Percentiles rank a stretch among this genome's conserved stretches.
These are phyloP conservation scores for Hestina assimilis DNA, from an alignment of 1,140 invertebrate genomes.

Conservation along the genomic window DNA sequence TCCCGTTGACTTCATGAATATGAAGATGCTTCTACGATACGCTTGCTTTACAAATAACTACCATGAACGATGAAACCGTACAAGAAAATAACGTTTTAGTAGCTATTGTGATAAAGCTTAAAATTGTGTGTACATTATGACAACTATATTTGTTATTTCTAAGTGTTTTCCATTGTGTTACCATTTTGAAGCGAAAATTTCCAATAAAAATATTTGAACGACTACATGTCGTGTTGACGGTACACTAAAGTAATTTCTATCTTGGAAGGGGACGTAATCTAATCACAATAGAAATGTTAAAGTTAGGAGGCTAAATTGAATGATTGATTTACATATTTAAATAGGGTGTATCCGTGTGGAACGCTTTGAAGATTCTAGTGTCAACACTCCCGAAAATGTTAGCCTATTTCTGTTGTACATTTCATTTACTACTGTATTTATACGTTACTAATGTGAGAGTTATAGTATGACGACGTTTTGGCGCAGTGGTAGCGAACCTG, in stretches of 20 bases:
- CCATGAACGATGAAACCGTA: background rate
- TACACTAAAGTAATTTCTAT: background rate
- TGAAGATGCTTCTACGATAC: conserved; percentile 18
- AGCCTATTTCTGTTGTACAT: no score
- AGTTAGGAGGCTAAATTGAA: background rate
- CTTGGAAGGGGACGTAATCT: background rate
- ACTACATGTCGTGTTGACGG: background rate
- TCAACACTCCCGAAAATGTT: no score
- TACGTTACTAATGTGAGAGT: no score
- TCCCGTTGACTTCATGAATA: conserved; percentile 21
- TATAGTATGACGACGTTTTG: no score
- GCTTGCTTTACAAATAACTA: conserved; percentile 6
- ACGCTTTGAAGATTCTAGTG: no score
- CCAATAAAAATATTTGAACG: conserved; percentile 15
- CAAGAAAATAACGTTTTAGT: background rate
- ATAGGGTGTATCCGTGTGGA: background rate
- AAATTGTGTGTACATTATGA: background rate
- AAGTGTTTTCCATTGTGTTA: conserved; percentile 14
- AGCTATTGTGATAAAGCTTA: background rate
- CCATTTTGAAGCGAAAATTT: conserved; percentile 9
- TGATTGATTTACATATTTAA: background rate
- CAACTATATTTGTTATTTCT: conserved; percentile 7
- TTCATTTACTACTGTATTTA: no score
- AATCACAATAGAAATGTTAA: background rate
- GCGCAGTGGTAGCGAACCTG: no score